phyloP scores from a whole-genome alignment of 2,113 vertebrate genomes.

The Ibidorhyncha struthersii region DNA sequence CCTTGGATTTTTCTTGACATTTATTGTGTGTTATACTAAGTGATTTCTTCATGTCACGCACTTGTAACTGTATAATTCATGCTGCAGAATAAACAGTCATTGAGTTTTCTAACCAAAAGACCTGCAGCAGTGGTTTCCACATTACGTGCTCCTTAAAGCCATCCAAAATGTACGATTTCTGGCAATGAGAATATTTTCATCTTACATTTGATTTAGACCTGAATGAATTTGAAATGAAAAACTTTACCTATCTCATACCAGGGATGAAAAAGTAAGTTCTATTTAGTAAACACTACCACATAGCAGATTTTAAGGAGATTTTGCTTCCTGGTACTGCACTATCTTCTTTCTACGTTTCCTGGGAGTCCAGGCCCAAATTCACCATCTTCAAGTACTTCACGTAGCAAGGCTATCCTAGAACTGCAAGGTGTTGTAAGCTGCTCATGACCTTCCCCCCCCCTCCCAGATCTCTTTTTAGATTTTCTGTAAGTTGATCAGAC shows the following conservation, averaged over 20 bases:
- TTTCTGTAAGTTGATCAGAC: background rate
- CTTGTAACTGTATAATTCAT: background rate
- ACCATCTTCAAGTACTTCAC: background rate
- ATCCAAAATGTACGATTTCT: background rate
- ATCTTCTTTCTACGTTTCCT: background rate
- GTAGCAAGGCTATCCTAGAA: background rate
- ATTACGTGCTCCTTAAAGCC: background rate
- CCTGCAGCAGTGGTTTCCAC: background rate
- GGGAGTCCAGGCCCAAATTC: background rate
- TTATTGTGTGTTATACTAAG: background rate
- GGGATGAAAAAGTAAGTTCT: background rate
- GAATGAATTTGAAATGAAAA: background rate
- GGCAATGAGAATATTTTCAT: background rate
- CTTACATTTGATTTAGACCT: background rate
- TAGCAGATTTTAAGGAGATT: background rate
- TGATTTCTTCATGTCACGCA: background rate
- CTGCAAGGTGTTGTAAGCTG: background rate
- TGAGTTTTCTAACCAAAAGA: background rate
- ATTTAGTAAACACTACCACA: background rate
- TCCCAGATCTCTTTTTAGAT: background rate
- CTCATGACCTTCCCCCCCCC: background rate
- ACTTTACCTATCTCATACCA: background rate
- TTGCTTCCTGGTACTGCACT: background rate
- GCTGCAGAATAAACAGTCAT: background rate
- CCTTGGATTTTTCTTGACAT: background rate